These are phyloP conservation scores for Synanthedon formicaeformis DNA, from an alignment of 2,888 invertebrate genomes.

Conservation along the genomic window DNA sequence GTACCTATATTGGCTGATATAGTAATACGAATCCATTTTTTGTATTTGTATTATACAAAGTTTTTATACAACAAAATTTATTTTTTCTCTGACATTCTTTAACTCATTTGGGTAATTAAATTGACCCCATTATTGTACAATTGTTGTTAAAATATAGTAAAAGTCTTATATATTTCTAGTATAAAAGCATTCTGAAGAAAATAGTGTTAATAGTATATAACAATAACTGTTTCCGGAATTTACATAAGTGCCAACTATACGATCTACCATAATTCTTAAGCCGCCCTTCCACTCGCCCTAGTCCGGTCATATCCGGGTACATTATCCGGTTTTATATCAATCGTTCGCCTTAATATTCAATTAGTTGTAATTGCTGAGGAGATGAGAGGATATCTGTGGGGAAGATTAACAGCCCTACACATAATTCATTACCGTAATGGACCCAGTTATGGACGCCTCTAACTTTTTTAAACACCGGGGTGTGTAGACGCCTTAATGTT, in stretches of 20 bases:
- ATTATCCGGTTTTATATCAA: conserved; percentile 48
- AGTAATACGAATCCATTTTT: no score
- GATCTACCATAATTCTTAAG: conserved; percentile 7
- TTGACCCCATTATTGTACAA: no score
- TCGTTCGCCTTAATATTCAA: conserved; percentile 57
- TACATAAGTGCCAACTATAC: background rate
- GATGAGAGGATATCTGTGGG: conserved; percentile 42
- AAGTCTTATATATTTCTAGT: no score
- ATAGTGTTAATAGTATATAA: no score
- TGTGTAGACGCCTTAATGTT: conserved; percentile 13
- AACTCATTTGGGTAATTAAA: no score
- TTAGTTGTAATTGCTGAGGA: conserved; percentile 48
- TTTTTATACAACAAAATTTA: no score
- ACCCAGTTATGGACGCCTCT: conserved; percentile 41
- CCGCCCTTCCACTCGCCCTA: conserved; percentile 18
- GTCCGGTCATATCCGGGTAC: conserved; percentile 32
- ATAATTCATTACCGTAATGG: conserved; percentile 63
- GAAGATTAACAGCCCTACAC: conserved; percentile 44
- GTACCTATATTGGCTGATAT: no score
- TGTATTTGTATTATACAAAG: no score
- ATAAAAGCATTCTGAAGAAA: no score
- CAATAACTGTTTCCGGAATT: no score
- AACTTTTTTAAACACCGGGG: conserved; percentile 34
- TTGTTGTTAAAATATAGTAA: no score
- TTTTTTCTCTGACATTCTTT: no score